Evolutionary conservation across 2,888 invertebrate genomes (phyloP).

Genomic region (Lepidochrysops patricia): DNA sequence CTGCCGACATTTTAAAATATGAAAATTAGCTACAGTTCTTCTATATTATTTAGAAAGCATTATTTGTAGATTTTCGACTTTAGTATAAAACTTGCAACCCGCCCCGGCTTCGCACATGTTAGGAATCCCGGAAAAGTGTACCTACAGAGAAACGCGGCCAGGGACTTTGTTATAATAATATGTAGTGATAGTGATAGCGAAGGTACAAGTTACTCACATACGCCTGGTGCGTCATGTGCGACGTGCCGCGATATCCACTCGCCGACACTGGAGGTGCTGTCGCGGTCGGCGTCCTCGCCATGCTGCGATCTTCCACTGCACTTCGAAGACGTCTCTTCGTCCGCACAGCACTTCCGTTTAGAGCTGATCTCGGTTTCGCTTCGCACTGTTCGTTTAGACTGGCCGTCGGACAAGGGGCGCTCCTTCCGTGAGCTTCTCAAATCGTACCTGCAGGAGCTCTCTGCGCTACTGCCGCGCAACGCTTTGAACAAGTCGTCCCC

Average conservation of each 20-base stretch:
- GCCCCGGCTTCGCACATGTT: too few relatives aligned
- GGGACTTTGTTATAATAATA: too few relatives aligned
- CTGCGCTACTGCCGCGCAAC: neutral
- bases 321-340: neutral
- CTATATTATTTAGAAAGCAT: neutral
- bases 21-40: too few relatives aligned
- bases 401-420: neutral
- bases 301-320: neutral
- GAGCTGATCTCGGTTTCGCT: neutral
- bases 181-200: neutral
- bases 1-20: conserved; percentile 24
- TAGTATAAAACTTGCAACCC: neutral
- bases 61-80: neutral
- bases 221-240: conserved; percentile 11
- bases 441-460: neutral
- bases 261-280: conserved; percentile 35
- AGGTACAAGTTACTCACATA: neutral
- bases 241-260: conserved; percentile 41
- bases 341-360: neutral
- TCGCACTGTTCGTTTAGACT: too few relatives aligned
- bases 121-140: too few relatives aligned
- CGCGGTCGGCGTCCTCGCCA: conserved; percentile 18
- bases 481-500: conserved; percentile 24
- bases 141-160: too few relatives aligned
- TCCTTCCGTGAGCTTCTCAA: neutral